These are phyloP conservation scores for Drosophila pseudotakahashii DNA, from an alignment of 2,888 invertebrate genomes.

Conservation along the genomic window DNA sequence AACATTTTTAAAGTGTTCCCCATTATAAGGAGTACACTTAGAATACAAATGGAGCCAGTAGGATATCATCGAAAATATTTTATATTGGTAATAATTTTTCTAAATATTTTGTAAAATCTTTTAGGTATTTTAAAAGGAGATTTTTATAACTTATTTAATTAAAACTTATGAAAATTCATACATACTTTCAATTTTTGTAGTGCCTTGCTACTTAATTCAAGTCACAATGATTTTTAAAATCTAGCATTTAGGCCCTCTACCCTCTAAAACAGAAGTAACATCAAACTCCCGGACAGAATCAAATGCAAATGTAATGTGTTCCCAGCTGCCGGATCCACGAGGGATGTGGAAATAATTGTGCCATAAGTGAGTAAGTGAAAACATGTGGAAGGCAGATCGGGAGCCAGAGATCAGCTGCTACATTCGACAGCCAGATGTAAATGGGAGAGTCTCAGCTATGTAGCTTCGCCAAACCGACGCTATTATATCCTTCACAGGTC, in stretches of 20 bases:
- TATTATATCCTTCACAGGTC: neutral
- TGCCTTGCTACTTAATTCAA: constrained; percentile 67
- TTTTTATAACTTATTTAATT: too few species aligned
- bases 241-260: constrained; percentile 16
- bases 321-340: constrained; percentile 6
- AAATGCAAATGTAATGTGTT: constrained; percentile 22
- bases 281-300: neutral
- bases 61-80: too few species aligned
- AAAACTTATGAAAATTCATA: neutral
- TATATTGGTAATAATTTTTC: too few species aligned
- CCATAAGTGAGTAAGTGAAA: constrained; percentile 70
- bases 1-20: constrained; percentile 38
- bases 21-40: neutral
- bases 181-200: neutral
- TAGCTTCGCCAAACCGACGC: neutral
- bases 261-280: constrained; percentile 1
- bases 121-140: too few species aligned
- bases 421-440: constrained; percentile 59
- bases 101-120: neutral
- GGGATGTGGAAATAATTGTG: constrained; percentile 50
- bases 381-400: constrained; percentile 62
- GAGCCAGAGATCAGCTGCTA: constrained; percentile 17
- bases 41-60: neutral
- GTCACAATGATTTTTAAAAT: constrained; percentile 65
- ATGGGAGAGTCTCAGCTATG: neutral